Conservation (phyloP, 92 coral and sea anemone species). For the Pocillopora meandrina region DNA sequence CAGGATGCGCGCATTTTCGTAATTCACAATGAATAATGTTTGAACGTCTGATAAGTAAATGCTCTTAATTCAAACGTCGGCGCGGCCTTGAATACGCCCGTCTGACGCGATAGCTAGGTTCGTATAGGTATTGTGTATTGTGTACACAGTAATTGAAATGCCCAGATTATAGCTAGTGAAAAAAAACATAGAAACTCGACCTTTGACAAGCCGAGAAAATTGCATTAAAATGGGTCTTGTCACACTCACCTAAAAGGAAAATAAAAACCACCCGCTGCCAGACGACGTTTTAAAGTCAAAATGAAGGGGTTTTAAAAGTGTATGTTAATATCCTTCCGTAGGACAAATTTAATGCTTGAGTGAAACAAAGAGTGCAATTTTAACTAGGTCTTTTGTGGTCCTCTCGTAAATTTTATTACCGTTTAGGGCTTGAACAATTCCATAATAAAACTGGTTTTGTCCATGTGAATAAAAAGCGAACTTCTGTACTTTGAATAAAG, state of each 20-base stretch:
- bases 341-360: conserved; percentile 35
- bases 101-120: not conserved
- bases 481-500: not conserved
- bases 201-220: conserved; percentile 21
- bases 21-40: conserved; percentile 22
- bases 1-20: not conserved
- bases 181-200: not conserved
- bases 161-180: not conserved
- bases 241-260: conserved; percentile 2
- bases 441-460: conserved; percentile 12
- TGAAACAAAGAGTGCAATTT: conserved; percentile 42
- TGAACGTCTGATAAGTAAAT: conserved; percentile 16
- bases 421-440: conserved; percentile 23
- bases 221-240: conserved; percentile 19
- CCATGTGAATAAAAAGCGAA: conserved; percentile 13
- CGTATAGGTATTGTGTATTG: conserved; percentile 16
- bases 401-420: conserved; percentile 24
- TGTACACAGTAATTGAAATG: conserved; percentile 4
- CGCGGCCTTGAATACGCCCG: conserved; percentile 14
- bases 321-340: conserved; percentile 16
- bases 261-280: conserved; percentile 40
- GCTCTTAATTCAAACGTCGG: conserved; percentile 11
- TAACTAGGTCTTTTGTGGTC: conserved; percentile 30
- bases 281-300: conserved; percentile 9
- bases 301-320: conserved; percentile 9